phyloP scores from a whole-genome alignment of 2,113 vertebrate species.

The Pontoporia blainvillei region DNA sequence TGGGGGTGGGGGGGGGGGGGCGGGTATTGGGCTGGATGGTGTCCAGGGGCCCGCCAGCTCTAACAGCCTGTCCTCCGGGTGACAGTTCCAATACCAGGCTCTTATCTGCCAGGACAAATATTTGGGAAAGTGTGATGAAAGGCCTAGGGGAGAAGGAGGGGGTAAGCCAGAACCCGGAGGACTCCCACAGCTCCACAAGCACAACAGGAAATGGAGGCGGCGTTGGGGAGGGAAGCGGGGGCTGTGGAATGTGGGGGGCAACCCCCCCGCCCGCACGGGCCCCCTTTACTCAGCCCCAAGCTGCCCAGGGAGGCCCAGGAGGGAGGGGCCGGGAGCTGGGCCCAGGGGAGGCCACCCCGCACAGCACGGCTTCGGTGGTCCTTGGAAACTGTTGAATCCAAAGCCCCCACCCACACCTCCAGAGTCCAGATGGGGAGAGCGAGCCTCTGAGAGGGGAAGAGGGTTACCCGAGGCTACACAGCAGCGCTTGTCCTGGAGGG shows the following conservation, averaged over 20 bases:
- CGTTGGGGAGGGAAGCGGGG: slow-evolving; percentile 64
- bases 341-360: neutral
- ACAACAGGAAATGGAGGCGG: slow-evolving; percentile 46
- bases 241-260: slow-evolving; percentile 64
- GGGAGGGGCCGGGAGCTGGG: neutral
- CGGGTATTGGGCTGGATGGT: neutral
- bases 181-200: slow-evolving; percentile 47
- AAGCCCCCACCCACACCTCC: neutral
- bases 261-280: neutral
- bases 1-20: too few relatives aligned
- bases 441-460: slow-evolving; percentile 14
- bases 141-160: neutral
- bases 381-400: neutral
- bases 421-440: neutral
- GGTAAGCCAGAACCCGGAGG: slow-evolving; percentile 45
- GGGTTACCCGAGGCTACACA: neutral
- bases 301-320: neutral
- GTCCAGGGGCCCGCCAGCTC: slow-evolving; percentile 18
- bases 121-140: slow-evolving; percentile 70
- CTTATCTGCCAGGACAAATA: slow-evolving; percentile 59
- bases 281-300: neutral
- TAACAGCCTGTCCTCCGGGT: slow-evolving; percentile 34
- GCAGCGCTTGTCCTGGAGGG: neutral
- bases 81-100: slow-evolving; percentile 68
- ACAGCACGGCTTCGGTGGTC: neutral